Base-by-base conservation (phyloP, 2,113 vertebrate species). In the Chaenocephalus aceratus region DNA sequence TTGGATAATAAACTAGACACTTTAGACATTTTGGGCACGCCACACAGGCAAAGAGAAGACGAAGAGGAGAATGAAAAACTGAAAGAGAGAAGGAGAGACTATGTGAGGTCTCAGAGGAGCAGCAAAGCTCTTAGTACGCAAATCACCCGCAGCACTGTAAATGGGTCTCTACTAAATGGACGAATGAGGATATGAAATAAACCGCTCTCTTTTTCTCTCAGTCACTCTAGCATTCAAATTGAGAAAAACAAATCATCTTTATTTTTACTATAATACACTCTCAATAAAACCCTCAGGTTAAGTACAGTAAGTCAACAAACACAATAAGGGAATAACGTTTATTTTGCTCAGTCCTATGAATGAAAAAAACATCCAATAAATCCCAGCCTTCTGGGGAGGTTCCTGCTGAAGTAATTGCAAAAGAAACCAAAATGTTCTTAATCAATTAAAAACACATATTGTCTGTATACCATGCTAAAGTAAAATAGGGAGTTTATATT, bases 1-100 rank as follows among this genome's bases (percentile, higher is more conserved):
- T 91, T 90, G 86, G 83, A 88, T 90, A 88, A 85, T 85, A 89
- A 89, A 93, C 86, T 88, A 86, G 80, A 90, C 66, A 89, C 79
- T 90, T 92, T 85, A 86, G 83, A 86, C 77, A 89, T 87, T 91
- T 87, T 89, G 88, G 77, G 88, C 79, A 90, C 45, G 73, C 48
- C 67, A 78, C 45, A 48, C 75, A 86, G 74, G 81, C 65, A 80
- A 62, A 63, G 57, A 74, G 49, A 75, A 44, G 64, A 72, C 61
- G 58, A 77, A 61, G 18, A 36, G 54, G 46, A 51, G 64, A 65
- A 86, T 69, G 73, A 76, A 87, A 79, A 87, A 71, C 18, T 75
- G 81, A 89, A 75, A 86, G 63, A 66, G 72, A 64, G 68, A 61
- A 15, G 56, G 53, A 86, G 64, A 69, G 80, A 88, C 63, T 82